Percentiles rank a stretch among this genome's conserved stretches.
These are phyloP conservation scores for Dioctria rufipes DNA, from an alignment of 2,888 invertebrate species.

Conservation along the genomic window DNA sequence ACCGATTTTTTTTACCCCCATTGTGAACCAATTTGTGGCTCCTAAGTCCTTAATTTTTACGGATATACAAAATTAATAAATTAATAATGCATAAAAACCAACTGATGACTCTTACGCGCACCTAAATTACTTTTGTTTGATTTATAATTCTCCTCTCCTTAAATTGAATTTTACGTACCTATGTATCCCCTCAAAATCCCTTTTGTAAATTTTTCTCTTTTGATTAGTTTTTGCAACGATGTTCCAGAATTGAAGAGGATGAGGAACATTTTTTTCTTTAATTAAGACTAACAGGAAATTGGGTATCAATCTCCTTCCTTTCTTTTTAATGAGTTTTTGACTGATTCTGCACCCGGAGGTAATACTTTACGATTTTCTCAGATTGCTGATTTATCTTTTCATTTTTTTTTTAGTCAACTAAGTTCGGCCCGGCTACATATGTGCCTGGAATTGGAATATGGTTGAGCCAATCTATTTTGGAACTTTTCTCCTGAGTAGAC, in stretches of 20 bases:
- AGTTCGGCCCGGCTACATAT: not conserved
- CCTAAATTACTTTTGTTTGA: not conserved
- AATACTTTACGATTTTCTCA: not conserved
- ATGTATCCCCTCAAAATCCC: not conserved
- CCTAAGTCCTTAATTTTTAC: not conserved
- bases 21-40: not conserved
- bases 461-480: not conserved
- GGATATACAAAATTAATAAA: too few relatives aligned
- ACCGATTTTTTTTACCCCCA: conserved; percentile 31
- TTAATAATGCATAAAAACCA: too few relatives aligned
- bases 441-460: not conserved
- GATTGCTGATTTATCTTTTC: not conserved
- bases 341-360: conserved; percentile 1
- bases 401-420: not conserved
- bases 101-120: too few relatives aligned
- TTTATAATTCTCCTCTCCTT: not conserved
- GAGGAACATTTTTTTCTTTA: not conserved
- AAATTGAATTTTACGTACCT: not conserved
- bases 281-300: conserved; percentile 7
- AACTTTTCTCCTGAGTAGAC: not conserved
- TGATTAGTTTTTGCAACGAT: conserved; percentile 2
- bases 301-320: conserved; percentile 1
- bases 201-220: conserved; percentile 23
- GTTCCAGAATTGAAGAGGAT: not conserved
- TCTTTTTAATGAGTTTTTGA: conserved; percentile 21